Evolutionary conservation across 2,888 invertebrate species (phyloP), one percentile per base, ranked within the genome.

Genomic region (Brassicogethes aeneus): DNA sequence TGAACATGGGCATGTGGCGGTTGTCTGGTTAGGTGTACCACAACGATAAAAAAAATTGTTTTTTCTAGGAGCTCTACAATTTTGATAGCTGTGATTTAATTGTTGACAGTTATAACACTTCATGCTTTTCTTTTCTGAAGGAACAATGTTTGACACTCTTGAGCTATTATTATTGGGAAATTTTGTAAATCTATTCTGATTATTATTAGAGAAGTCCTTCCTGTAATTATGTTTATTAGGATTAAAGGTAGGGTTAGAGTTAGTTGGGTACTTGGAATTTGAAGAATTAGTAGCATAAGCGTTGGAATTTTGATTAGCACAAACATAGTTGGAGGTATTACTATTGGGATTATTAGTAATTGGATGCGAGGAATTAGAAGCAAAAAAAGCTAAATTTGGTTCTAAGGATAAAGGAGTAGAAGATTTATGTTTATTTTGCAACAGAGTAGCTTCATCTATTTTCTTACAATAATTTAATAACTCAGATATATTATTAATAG

Each of bases 31-130:
- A 10, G 15, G 5, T 33, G 16, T 39, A 12, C 39, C 39, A 34
- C 39, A 39, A 3, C 35, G 34, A 17, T 13, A 39, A 15, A 34
- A 39, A 34, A 39, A 39, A 15, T 39, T 33, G 16, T 8, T 39
- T 17, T 17, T 39, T 12, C 7, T 15, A 17, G 39, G n/a, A n/a
- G n/a, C n/a, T n/a, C n/a, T n/a, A n/a, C n/a, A n/a, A n/a, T n/a
- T n/a, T n/a, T n/a, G n/a, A 15, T 34, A 34, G 35, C 16, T 39
- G 30, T 39, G 34, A 34, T 39, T 39, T 12, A 12, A 15, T 8
- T 16, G 5, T 13, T 14, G 5, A 34, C 39, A 39, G 34, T 39
- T 39, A 34, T 35, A 39, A 34, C 17, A 39, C n/a, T n/a, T n/a
- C n/a, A n/a, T n/a, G n/a, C n/a, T n/a, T n/a, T n/a, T n/a, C n/a